Percentiles rank a stretch among this genome's conserved stretches.
phyloP scores from a whole-genome alignment of 2,797 vertebrate genomes.

The Masticophis lateralis region DNA sequence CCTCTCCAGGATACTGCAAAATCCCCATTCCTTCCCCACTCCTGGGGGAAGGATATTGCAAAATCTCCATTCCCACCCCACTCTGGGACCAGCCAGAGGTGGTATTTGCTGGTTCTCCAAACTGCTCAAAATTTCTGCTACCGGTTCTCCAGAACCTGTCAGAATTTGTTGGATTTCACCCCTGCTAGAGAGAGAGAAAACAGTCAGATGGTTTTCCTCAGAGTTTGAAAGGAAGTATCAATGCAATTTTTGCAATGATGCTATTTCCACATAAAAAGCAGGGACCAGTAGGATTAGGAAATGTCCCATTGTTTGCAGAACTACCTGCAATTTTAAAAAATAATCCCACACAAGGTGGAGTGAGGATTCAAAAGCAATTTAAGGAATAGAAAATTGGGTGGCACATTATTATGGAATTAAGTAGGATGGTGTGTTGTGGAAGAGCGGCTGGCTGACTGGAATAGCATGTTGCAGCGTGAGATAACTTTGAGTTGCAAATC shows the following conservation, averaged over 20 bases:
- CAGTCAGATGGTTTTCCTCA: not conserved
- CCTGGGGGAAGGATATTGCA: no score
- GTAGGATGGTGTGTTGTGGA: not conserved
- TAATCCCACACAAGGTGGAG: not conserved
- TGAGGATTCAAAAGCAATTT: not conserved
- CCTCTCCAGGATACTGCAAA: no score
- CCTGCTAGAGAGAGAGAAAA: not conserved
- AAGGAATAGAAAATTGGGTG: not conserved
- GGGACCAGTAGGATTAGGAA: not conserved
- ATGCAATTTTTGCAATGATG: not conserved
- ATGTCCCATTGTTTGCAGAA: not conserved
- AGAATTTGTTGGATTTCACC: no score
- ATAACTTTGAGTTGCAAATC: not conserved
- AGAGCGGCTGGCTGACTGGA: not conserved
- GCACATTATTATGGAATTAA: not conserved
- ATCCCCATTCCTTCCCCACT: no score
- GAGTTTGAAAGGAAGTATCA: not conserved
- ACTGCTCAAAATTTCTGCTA: no score
- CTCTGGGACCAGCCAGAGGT: no score
- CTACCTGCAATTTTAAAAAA: not conserved
- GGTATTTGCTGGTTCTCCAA: no score
- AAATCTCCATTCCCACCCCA: no score
- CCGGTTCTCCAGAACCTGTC: no score
- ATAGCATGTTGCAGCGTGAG: not conserved
- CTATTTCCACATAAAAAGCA: not conserved